Conservation (phyloP, 2,113 vertebrate genomes). For the Peromyscus maniculatus region DNA sequence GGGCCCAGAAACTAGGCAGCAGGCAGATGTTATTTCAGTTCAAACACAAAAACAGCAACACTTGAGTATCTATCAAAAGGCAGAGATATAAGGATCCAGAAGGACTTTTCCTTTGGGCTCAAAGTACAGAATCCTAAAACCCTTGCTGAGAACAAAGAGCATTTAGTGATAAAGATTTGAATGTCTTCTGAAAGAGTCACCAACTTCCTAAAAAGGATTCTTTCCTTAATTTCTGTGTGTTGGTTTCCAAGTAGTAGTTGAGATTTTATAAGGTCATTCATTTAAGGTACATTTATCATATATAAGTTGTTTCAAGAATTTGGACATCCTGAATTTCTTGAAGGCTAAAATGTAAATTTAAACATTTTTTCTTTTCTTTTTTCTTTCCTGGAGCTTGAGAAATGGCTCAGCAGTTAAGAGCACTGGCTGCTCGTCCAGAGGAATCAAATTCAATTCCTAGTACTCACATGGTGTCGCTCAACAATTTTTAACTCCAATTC, state of each 20-base stretch:
- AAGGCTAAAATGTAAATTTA: neutral
- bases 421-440: neutral
- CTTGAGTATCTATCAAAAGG: constrained; percentile 29
- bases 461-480: neutral
- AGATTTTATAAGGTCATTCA: neutral
- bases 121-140: constrained; percentile 38
- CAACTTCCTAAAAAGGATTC: constrained; percentile 2
- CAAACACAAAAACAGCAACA: constrained; percentile 63
- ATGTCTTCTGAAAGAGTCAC: constrained; percentile 26
- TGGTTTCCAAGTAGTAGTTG: neutral
- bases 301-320: neutral
- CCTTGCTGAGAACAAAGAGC: constrained; percentile 15
- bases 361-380: neutral
- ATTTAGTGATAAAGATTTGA: neutral
- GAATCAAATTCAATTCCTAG: neutral
- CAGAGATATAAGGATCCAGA: neutral
- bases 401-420: neutral
- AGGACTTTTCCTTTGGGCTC: constrained; percentile 29
- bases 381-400: neutral
- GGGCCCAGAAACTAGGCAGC: constrained; percentile 76
- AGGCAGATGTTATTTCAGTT: constrained; percentile 73
- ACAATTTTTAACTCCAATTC: neutral
- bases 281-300: constrained; percentile 22
- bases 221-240: constrained; percentile 17
- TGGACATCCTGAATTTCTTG: neutral